Conservation (phyloP, 2,113 vertebrate genomes). For the Triplophysa dalaica region DNA sequence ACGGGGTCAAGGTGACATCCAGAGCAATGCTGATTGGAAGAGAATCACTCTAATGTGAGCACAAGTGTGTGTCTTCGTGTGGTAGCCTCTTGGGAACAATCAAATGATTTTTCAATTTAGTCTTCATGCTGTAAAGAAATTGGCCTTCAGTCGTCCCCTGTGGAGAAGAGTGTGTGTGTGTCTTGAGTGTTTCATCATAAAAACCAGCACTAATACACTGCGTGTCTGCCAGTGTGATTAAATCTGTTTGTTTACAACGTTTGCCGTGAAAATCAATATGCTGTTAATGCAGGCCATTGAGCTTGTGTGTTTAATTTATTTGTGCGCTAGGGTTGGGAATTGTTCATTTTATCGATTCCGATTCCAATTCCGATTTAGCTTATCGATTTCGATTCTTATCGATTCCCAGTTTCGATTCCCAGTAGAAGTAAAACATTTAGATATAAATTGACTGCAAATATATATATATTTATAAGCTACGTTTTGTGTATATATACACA, state of each 20-base stretch:
- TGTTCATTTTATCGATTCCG: no score
- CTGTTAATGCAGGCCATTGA: constrained; percentile 2
- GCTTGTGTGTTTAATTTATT: background rate
- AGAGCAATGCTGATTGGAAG: constrained; percentile 4
- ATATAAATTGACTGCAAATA: no score
- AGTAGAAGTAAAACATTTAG: no score
- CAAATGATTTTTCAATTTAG: constrained; percentile 31
- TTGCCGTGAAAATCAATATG: constrained; percentile 14
- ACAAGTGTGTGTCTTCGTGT: constrained; percentile 5
- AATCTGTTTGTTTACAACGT: background rate
- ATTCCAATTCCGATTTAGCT: no score
- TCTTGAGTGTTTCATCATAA: background rate
- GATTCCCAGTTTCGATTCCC: no score
- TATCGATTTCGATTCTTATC: no score
- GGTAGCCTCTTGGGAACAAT: background rate
- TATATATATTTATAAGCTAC: no score
- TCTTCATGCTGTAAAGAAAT: constrained; percentile 19
- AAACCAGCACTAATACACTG: background rate
- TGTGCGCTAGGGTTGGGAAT: no score
- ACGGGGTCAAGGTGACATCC: constrained; percentile 25
- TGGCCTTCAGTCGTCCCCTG: background rate
- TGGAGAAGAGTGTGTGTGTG: constrained; percentile 20
- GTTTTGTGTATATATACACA: no score
- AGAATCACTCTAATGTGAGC: background rate
- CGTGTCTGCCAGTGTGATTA: background rate